Evolutionary conservation across 2,113 vertebrate genomes (phyloP).

Genomic region (Terrapene triunguis): DNA sequence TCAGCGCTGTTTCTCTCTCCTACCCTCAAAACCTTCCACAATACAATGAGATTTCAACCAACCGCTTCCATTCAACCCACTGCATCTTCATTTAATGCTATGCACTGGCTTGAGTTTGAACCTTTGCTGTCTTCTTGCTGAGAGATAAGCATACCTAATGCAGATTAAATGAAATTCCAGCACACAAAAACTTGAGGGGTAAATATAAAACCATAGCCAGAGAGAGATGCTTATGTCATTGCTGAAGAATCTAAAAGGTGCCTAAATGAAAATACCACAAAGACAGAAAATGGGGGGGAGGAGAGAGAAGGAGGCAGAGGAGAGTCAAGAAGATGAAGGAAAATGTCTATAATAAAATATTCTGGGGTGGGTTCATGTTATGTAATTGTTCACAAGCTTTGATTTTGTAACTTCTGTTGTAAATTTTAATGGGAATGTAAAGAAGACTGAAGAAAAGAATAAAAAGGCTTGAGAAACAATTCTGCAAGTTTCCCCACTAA

Average conservation of each 20-base stretch:
- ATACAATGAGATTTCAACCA: neutral
- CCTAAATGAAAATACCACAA: constrained; percentile 26
- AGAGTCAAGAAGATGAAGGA: neutral
- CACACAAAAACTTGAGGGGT: neutral
- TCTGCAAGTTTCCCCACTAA: fast-evolving
- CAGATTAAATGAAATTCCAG: constrained; percentile 75
- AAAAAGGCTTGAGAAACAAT: neutral
- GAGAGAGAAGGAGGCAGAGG: neutral
- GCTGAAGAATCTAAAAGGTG: constrained; percentile 57
- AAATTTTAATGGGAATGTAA: fast-evolving
- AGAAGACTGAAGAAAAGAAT: neutral
- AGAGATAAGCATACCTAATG: constrained; percentile 67
- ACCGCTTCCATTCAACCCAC: neutral
- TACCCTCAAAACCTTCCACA: neutral
- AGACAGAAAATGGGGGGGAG: neutral
- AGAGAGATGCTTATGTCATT: constrained; percentile 45
- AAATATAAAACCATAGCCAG: constrained; percentile 47
- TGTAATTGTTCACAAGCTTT: neutral
- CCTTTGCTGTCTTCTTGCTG: constrained; percentile 5
- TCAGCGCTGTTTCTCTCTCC: neutral
- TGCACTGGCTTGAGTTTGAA: neutral
- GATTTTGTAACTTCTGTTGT: neutral
- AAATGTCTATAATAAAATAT: neutral
- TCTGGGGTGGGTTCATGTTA: neutral
- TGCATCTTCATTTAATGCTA: neutral